These are phyloP conservation scores for Sphaeridia pumilis DNA, from an alignment of 2,888 invertebrate species.

Conservation along the genomic window DNA sequence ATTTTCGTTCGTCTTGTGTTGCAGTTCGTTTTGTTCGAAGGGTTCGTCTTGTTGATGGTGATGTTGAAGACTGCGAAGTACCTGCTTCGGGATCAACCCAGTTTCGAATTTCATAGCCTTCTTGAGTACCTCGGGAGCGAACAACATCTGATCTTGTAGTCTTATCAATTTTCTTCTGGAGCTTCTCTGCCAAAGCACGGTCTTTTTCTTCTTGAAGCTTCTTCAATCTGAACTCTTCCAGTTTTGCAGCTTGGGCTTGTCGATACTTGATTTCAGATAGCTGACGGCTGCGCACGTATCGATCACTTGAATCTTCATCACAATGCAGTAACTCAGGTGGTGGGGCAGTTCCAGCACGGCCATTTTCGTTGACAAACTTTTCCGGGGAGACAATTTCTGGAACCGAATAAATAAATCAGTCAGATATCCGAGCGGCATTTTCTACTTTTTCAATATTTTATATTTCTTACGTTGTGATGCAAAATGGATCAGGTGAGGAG, in stretches of 20 bases:
- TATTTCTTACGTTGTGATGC: slow-evolving; percentile 6
- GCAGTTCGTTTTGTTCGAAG: background rate
- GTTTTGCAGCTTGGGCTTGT: slow-evolving; percentile 18
- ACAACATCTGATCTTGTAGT: background rate
- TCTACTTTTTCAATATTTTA: slow-evolving; percentile 1
- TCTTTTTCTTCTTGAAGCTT: slow-evolving; percentile 24
- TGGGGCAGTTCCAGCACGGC: background rate
- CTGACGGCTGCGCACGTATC: slow-evolving; percentile 1
- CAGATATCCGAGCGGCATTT: background rate
- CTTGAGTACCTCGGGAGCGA: slow-evolving; percentile 10
- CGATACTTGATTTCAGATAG: slow-evolving; percentile 12
- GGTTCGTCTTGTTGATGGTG: background rate
- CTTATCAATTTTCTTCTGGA: slow-evolving; percentile 18
- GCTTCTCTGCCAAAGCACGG: slow-evolving; percentile 17
- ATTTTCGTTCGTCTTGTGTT: too few species aligned
- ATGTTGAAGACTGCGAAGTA: background rate
- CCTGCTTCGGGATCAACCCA: slow-evolving; percentile 15
- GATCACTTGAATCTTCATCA: background rate
- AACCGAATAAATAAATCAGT: background rate
- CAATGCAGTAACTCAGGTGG: slow-evolving; percentile 1
- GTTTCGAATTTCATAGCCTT: slow-evolving; percentile 21
- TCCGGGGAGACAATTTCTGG: background rate
- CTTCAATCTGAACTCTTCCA: slow-evolving; percentile 14
- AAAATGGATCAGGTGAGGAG: slow-evolving; percentile 5
- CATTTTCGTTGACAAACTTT: background rate